These are phyloP conservation scores for Cathartes aura DNA, from an alignment of 2,113 vertebrate genomes.

Conservation along the genomic window DNA sequence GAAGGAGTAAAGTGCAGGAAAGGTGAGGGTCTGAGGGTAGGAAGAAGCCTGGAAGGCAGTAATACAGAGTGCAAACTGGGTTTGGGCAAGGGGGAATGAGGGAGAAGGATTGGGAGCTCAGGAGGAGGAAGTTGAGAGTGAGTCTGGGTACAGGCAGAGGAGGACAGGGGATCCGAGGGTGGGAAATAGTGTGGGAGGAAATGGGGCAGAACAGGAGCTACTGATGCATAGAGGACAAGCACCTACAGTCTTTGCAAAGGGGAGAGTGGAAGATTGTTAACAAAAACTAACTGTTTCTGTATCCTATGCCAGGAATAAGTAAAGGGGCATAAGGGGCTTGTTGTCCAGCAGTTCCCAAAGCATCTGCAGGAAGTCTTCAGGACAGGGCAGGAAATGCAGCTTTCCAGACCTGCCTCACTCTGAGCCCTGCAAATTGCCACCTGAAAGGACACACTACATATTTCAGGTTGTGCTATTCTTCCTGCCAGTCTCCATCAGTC, in stretches of 20 bases:
- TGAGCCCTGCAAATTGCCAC: background rate
- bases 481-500: background rate
- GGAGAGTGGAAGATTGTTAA: background rate
- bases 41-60: background rate
- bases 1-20: background rate
- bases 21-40: background rate
- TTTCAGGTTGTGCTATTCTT: background rate
- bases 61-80: background rate
- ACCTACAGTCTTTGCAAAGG: background rate
- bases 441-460: background rate
- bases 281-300: background rate
- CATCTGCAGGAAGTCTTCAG: background rate
- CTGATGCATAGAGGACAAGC: background rate
- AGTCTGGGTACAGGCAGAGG: background rate
- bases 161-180: background rate
- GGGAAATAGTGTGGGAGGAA: background rate
- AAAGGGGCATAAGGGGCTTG: background rate
- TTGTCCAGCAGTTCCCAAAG: background rate
- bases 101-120: background rate
- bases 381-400: background rate
- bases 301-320: background rate
- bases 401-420: background rate
- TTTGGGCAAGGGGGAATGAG: background rate
- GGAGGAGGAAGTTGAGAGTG: background rate
- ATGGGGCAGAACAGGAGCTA: background rate